Percentiles rank a stretch among this genome's conserved stretches.
These are phyloP conservation scores for Eristalis pertinax DNA, from an alignment of 2,888 invertebrate genomes.

Conservation along the genomic window DNA sequence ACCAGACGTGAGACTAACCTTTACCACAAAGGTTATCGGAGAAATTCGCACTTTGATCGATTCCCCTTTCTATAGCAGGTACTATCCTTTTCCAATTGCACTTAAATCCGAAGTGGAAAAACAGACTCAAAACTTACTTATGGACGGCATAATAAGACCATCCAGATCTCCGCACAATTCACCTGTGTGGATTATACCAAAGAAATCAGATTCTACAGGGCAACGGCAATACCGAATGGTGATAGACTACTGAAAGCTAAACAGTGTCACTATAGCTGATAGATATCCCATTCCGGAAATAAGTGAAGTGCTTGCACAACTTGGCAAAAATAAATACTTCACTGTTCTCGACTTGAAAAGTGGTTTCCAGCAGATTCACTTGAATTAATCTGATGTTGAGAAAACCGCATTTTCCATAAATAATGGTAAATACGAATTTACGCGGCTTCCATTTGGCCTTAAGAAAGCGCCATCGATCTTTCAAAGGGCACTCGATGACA, in stretches of 20 bases:
- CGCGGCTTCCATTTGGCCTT: not conserved
- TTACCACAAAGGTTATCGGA: slow-evolving; percentile 18
- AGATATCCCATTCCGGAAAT: slow-evolving; percentile 27
- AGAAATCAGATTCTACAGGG: slow-evolving; percentile 10
- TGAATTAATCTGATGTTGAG: not conserved
- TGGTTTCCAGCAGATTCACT: not conserved
- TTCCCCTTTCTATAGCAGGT: slow-evolving; percentile 34
- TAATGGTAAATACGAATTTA: not conserved
- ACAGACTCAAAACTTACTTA: slow-evolving; percentile 5
- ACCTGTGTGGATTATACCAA: slow-evolving; percentile 29
- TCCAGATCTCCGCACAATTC: slow-evolving; percentile 20
- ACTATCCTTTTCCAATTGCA: slow-evolving; percentile 20
- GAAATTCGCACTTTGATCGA: slow-evolving; percentile 14
- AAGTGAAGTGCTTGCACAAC: slow-evolving; percentile 19
- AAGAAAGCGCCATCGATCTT: not conserved
- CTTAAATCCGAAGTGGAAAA: slow-evolving; percentile 31
- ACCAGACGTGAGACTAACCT: not conserved
- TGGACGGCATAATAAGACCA: slow-evolving; percentile 5
- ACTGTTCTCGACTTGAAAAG: slow-evolving; percentile 13
- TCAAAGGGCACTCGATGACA: not conserved
- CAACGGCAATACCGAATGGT: slow-evolving; percentile 15
- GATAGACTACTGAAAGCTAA: slow-evolving; percentile 40
- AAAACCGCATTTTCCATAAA: not conserved
- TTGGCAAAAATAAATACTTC: slow-evolving; percentile 21
- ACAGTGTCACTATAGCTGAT: slow-evolving; percentile 26